These are phyloP conservation scores for Nomada fucata DNA, from an alignment of 2,888 invertebrate species.

Conservation along the genomic window DNA sequence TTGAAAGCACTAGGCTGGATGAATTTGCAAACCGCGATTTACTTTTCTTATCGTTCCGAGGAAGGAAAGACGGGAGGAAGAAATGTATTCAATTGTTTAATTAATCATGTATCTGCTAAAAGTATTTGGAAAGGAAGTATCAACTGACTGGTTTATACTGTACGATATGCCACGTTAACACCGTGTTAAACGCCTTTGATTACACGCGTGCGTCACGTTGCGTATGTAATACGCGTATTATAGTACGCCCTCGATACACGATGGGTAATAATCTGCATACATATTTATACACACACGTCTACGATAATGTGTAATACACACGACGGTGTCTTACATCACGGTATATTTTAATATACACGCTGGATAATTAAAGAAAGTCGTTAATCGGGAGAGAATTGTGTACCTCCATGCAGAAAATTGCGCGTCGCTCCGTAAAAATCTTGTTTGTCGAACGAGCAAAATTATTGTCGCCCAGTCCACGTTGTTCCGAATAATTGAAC, in stretches of 20 bases:
- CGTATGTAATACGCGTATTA: constrained; percentile 26
- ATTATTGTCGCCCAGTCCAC: no score
- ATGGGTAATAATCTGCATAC: not conserved
- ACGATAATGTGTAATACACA: constrained; percentile 1
- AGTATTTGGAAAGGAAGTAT: not conserved
- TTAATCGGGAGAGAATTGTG: constrained; percentile 10
- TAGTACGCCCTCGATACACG: constrained; percentile 1
- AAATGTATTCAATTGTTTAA: no score
- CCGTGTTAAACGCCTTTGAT: constrained; percentile 12
- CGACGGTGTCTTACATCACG: not conserved
- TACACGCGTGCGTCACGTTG: constrained; percentile 1
- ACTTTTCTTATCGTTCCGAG: no score
- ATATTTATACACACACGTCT: no score
- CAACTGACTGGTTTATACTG: not conserved
- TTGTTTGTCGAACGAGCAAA: no score
- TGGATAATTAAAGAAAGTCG: constrained; percentile 13
- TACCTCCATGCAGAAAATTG: not conserved
- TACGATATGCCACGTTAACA: not conserved
- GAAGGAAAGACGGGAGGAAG: no score
- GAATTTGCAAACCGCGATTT: no score
- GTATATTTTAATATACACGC: constrained; percentile 35
- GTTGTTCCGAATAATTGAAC: no score
- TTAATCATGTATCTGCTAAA: not conserved
- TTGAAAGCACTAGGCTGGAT: no score
- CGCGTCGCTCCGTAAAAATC: no score